Evolutionary conservation across 1,140 invertebrate species (phyloP).

Genomic region (Pygmarrhopalites habei): DNA sequence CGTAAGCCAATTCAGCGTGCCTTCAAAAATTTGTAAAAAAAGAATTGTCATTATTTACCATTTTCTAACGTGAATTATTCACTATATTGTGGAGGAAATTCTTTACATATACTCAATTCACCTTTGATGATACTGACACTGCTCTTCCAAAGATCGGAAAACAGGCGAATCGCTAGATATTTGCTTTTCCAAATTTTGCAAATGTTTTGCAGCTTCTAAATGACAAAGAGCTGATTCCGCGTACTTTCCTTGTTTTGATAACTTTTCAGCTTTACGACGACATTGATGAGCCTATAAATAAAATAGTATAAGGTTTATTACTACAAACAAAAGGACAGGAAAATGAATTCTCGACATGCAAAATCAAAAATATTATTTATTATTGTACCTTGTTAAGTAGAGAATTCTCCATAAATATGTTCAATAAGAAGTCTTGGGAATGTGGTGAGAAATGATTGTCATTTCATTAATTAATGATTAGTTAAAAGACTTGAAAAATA

Average conservation of each 20-base stretch:
- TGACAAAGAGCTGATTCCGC: slow-evolving; percentile 27
- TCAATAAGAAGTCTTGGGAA: too few relatives aligned
- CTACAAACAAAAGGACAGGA: background rate
- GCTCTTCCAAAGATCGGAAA: slow-evolving; percentile 22
- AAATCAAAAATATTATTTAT: background rate
- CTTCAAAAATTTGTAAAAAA: too few relatives aligned
- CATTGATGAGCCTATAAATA: slow-evolving; percentile 26
- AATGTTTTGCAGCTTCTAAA: slow-evolving; percentile 10
- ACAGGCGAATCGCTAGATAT: slow-evolving; percentile 20
- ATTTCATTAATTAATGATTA: too few relatives aligned
- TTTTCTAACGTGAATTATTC: background rate
- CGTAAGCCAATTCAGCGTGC: too few relatives aligned
- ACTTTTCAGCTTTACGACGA: slow-evolving; percentile 26
- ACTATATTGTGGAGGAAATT: background rate
- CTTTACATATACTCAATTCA: slow-evolving; percentile 24
- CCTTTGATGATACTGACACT: slow-evolving; percentile 23
- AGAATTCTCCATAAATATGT: slow-evolving; percentile 22
- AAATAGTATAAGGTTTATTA: background rate
- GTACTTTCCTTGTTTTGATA: slow-evolving; percentile 18
- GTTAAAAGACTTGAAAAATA: too few relatives aligned
- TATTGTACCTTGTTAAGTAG: slow-evolving; percentile 5
- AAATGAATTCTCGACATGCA: background rate
- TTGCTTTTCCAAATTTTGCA: slow-evolving; percentile 5
- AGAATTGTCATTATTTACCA: background rate
- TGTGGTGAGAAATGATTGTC: too few relatives aligned